phyloP scores from a whole-genome alignment of 2,797 vertebrate species.

The Acrossocheilus fasciatus region DNA sequence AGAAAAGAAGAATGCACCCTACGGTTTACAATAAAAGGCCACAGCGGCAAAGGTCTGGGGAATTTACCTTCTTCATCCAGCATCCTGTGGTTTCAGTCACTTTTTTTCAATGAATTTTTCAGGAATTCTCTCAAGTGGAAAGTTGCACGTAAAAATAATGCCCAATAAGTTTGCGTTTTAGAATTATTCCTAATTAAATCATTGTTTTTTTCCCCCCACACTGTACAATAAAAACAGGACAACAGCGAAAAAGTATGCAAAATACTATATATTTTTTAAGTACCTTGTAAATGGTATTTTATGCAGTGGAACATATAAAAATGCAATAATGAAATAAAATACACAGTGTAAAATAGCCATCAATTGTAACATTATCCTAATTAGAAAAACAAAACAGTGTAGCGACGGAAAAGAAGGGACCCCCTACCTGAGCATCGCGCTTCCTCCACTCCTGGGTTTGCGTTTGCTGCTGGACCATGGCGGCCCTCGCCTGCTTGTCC shows the following conservation, averaged over 20 bases:
- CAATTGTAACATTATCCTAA: neutral
- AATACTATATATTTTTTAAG: constrained; percentile 7
- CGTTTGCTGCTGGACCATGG: constrained; percentile 89
- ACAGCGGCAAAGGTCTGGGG: constrained; percentile 76
- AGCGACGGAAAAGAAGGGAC: constrained; percentile 70
- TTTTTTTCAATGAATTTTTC: constrained; percentile 57
- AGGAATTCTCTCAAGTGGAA: constrained; percentile 62
- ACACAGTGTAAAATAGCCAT: neutral
- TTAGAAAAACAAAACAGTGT: constrained; percentile 42
- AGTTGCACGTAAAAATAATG: constrained; percentile 35
- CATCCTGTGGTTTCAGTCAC: constrained; percentile 83
- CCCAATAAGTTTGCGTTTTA: neutral
- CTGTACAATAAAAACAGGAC: neutral
- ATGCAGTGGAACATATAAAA: neutral
- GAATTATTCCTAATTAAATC: constrained; percentile 7
- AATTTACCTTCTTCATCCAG: constrained; percentile 81
- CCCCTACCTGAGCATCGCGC: constrained; percentile 92
- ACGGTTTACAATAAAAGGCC: constrained; percentile 81
- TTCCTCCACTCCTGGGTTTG: constrained; percentile 90
- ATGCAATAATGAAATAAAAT: neutral
- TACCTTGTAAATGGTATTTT: neutral
- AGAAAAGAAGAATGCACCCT: constrained; percentile 78
- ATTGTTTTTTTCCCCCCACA: neutral
- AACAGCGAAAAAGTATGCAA: neutral
- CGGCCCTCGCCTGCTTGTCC: constrained; percentile 87